A percentile compares a stretch with the other conserved stretches of the same genome.
Conservation (phyloP, 2,888 invertebrate genomes). For the Gibbula magus region DNA sequence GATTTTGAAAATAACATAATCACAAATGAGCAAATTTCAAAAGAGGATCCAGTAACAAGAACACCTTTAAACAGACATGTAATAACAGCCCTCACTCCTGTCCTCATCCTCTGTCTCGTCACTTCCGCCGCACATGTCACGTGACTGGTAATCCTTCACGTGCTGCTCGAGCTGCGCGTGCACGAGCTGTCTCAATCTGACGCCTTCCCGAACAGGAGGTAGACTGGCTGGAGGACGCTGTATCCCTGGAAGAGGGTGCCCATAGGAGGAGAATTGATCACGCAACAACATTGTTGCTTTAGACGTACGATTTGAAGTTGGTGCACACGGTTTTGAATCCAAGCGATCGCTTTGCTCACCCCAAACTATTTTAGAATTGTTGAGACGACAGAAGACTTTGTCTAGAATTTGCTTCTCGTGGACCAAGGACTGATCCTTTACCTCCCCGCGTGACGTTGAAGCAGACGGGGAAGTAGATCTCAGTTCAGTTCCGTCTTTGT, state of each 20-base stretch:
- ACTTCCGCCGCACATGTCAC: not conserved
- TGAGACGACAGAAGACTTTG: not conserved
- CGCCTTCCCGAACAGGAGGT: not conserved
- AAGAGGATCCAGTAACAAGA: too few species aligned
- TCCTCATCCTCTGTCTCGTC: not conserved
- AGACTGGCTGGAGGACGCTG: not conserved
- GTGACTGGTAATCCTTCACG: not conserved
- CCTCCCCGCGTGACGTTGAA: not conserved
- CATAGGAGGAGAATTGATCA: constrained; percentile 9
- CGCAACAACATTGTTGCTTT: not conserved
- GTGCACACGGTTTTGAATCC: too few species aligned
- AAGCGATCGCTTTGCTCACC: not conserved
- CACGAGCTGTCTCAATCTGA: not conserved
- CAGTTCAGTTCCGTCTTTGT: not conserved
- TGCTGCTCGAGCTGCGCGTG: not conserved
- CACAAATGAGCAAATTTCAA: too few species aligned
- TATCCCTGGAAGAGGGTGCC: not conserved
- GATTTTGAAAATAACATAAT: too few species aligned
- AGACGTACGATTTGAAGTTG: not conserved
- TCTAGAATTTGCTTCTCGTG: constrained; percentile 7
- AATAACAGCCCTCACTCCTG: not conserved
- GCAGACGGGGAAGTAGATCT: not conserved
- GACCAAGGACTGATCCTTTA: not conserved
- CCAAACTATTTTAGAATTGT: not conserved
- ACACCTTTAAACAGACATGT: too few species aligned